Base-by-base conservation (phyloP, 2,888 invertebrate genomes). In the Latrodectus elegans region DNA sequence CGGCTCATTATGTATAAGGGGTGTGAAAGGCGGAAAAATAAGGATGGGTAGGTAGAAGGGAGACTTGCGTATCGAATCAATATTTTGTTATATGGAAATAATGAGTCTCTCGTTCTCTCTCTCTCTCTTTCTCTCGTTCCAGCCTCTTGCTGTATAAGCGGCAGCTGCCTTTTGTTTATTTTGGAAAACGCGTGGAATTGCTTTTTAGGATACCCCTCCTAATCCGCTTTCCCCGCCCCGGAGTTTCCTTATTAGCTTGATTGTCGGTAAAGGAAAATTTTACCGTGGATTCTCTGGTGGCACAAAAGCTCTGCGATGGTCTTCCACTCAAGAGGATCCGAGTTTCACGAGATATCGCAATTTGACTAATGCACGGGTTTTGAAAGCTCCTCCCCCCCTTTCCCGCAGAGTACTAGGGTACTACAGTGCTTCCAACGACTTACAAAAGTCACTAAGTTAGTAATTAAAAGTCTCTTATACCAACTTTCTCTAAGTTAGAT, bases 61-160 rank as follows among this genome's bases (percentile, higher is more conserved):
- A n/a, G 60, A 65, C 52, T 26, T 38, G 80, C 49, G 74, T 81
- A 81, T 81, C 74, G 75, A 82, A 87, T 87, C 86, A 87, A 87
- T 87, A 87, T 81, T 87, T 87, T 87, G 86, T 87, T 87, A 87
- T 87, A 87, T 87, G 80, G 77, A 87, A 87, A 87, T 87, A 87
- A 87, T 87, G 86, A 87, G 86, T 87, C 72, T 53, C 73, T 70
- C 72, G 65, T 74, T 79, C 72, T 70, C 83, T 70, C 76, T 60
- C n/a, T 22, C 17, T 68, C 22, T 68, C 12, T 22, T 17, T 17
- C 11, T 22, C 15, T 68, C 12, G 67, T 68, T 17, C 38, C 38
- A 38, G 6, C 38, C 38, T 38, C 38, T 80, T 51, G 64, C 65
- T 52, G 76, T 60, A 60, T 49, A n/a, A 71, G 60, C 49, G 82